Base-by-base conservation (phyloP, 2,113 vertebrate species). In the Catagonus wagneri region DNA sequence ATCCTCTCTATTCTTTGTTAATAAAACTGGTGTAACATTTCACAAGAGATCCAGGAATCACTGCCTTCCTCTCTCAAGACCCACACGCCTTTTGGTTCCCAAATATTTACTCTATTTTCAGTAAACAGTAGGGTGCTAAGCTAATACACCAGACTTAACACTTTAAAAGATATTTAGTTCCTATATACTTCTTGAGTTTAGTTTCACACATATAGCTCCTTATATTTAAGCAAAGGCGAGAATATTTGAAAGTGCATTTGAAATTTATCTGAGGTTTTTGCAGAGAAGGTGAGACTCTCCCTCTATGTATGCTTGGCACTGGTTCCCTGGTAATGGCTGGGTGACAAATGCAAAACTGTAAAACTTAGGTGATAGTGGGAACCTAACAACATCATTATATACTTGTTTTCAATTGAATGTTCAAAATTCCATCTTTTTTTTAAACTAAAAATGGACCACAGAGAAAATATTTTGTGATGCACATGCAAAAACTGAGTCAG, bases 381-480 rank as follows among this genome's bases (percentile, higher is more conserved):
- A 7, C 13, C 39, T 44, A 60, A 74, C 4, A 69, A 27, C n/a
- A 34, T 9, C 9, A 22, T 16, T 63, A 32, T 7, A 4, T 5
- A 69, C 2, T 39, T 52, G 39, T 54, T 87, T 90, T 78, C 3
- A 44, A 44, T 66, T 14, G 79, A 87, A 61, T 65, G 34, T 44
- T 72, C 34, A 69, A 69, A 89, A 66, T 68, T 25, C 22, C 1
- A 19, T 76, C 4, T 32, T 23, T 72, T 58, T 83, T 79, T 79
- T 83, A 63, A 78, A 22, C 11, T 34, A 71, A 79, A 68, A 2
- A 65, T 84, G 7, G 23, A 71, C 56, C 84, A 96, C n/a, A 61
- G 58, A 83, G 36, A 39, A 90, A 75, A 23, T 29, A 78, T n/a
- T 80, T 94, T 83, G 36, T 60, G 75, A 91, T 63, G 94, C 65